A percentile compares a stretch with the other conserved stretches of the same genome.
Conservation (phyloP, 2,888 invertebrate species). For the Allacma fusca region DNA sequence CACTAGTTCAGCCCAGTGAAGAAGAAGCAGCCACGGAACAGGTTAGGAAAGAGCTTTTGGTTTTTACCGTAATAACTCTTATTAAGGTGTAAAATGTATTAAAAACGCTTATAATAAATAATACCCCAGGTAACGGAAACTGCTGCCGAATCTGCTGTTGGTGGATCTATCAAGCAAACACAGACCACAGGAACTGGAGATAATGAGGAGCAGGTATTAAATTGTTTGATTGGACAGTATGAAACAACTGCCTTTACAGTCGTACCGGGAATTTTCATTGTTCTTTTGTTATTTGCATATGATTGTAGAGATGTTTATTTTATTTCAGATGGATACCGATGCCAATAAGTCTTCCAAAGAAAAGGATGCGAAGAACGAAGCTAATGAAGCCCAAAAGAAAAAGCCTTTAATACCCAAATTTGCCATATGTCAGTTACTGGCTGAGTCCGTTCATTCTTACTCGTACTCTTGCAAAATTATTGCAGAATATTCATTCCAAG, state of each 20-base stretch:
- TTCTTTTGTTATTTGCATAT: not conserved
- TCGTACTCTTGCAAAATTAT: slow-evolving; percentile 77
- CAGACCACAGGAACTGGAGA: slow-evolving; percentile 37
- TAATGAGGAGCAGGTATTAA: slow-evolving; percentile 42
- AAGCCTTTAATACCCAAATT: slow-evolving; percentile 76
- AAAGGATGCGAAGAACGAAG: slow-evolving; percentile 58
- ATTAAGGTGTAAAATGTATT: too few relatives aligned
- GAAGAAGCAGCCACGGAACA: slow-evolving; percentile 48
- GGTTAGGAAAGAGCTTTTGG: slow-evolving; percentile 21
- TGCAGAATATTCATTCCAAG: slow-evolving; percentile 74
- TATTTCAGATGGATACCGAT: slow-evolving; percentile 56
- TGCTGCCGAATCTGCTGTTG: not conserved
- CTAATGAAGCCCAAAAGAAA: slow-evolving; percentile 67
- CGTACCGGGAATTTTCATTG: too few relatives aligned
- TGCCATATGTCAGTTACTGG: slow-evolving; percentile 77
- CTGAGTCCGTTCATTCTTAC: slow-evolving; percentile 82
- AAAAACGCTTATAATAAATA: too few relatives aligned
- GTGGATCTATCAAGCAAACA: slow-evolving; percentile 40
- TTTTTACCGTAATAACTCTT: not conserved
- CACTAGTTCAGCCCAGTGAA: slow-evolving; percentile 62
- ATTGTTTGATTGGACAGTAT: too few relatives aligned
- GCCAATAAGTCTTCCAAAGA: slow-evolving; percentile 50
- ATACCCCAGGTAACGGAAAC: too few relatives aligned
- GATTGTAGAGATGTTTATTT: not conserved
- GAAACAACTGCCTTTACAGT: too few relatives aligned